phyloP scores from a whole-genome alignment of 2,888 invertebrate genomes.

The Polydrusus tereticollis region DNA sequence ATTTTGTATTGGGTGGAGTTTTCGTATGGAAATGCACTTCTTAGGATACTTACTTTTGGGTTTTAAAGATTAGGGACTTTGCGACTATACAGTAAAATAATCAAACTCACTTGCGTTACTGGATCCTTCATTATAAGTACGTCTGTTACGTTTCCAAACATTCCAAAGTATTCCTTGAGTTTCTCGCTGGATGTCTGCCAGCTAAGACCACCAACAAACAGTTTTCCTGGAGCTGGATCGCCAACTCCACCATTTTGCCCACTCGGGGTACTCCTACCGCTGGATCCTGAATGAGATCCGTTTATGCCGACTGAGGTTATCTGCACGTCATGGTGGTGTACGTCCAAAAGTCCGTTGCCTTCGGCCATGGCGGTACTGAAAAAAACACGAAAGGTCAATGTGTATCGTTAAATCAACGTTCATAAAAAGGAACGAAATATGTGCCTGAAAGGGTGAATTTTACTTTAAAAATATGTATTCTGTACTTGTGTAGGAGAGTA shows the following conservation, averaged over 20 bases:
- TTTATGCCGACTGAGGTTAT: slow-evolving; percentile 62
- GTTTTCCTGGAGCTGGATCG: slow-evolving; percentile 85
- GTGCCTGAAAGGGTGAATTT: too few species aligned
- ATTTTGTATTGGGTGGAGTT: too few species aligned
- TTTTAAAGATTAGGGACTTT: too few species aligned
- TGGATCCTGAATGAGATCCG: slow-evolving; percentile 74
- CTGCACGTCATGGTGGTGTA: slow-evolving; percentile 68
- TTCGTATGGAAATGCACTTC: too few species aligned
- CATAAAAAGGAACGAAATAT: too few species aligned
- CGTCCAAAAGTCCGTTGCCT: slow-evolving; percentile 67
- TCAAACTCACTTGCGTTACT: slow-evolving; percentile 84
- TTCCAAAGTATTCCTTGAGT: slow-evolving; percentile 91
- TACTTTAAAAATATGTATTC: too few species aligned
- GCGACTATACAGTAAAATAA: background rate
- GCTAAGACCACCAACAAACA: slow-evolving; percentile 92
- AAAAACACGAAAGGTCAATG: slow-evolving; percentile 52
- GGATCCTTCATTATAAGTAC: slow-evolving; percentile 96
- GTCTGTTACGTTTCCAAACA: slow-evolving; percentile 92
- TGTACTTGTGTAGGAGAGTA: too few species aligned
- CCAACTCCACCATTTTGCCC: slow-evolving; percentile 65
- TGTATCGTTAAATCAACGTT: too few species aligned
- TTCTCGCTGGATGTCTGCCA: slow-evolving; percentile 96
- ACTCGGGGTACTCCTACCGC: slow-evolving; percentile 82
- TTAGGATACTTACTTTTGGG: too few species aligned
- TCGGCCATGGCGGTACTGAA: slow-evolving; percentile 70